Base-by-base conservation (phyloP, 2,797 vertebrate genomes). In the Geotrypetes seraphini region DNA sequence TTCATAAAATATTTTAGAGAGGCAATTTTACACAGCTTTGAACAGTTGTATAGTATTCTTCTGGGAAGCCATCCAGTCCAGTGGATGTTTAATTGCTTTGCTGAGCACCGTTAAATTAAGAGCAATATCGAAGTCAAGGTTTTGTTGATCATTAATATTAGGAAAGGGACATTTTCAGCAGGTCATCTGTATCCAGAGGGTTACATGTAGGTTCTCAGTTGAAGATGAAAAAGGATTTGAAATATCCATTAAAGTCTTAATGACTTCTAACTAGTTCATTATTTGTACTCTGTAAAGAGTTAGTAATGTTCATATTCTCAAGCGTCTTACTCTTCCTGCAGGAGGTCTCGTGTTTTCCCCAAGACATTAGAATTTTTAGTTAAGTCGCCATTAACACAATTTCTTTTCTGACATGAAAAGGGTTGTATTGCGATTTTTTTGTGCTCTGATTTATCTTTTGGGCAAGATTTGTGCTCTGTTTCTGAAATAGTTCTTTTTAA, bases 201-300 rank as follows among this genome's bases (percentile, higher is more conserved):
- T 58, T 37, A 42, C 12, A 23, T 37, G 23, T 45, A 33, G 33
- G 47, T 19, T 31, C 17, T 33, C 5, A 35, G 21, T 16, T 33
- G 23, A 30, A 37, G 21, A 50, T 25, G 16, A 48, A 31, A 49
- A 34, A 41, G 12, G 17, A 47, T 38, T 37, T 47, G 31, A 59
- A 53, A 53, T 26, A 50, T 55, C 43, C 23, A 46, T 41, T 32
- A 43, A 45, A 46, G 21, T 36, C 33, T 55, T 46, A 51, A 53
- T 49, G 36, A 27, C 22, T 39, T 50, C 13, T 37, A 42, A 51
- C 31, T 21, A 49, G 35, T 21, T 62, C 43, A 58, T 47, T 54
- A 50, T 60, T 53, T 44, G 53, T 31, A 22, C 36, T 38, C 17
- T 39, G 16, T 43, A 27, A 31, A 45, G 15, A 58, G 37, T 18